Base-by-base conservation (phyloP, 1,140 invertebrate genomes). In the Zaprionus taronus region DNA sequence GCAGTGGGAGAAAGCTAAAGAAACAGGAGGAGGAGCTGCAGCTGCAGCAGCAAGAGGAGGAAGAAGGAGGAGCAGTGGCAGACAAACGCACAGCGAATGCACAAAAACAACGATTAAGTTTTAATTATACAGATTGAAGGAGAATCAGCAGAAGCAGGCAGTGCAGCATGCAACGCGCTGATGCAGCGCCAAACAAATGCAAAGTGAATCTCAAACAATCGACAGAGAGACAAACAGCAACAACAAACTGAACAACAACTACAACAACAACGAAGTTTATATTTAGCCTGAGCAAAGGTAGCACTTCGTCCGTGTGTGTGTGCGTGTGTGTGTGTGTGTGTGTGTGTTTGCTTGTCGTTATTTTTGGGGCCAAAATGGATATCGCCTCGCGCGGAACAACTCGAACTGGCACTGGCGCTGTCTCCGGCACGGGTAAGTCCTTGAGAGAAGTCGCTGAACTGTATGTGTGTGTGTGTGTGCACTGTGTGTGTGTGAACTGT, bases 311-410 rank as follows among this genome's bases (percentile, higher is more conserved):
- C 66, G 44, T 58, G 56, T 53, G 60, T 65, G 74, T 70, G 34
- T 51, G 71, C 38, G 47, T 56, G 81, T 60, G 76, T 74, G 69
- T 71, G 70, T 75, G 76, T 70, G 76, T 74, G 67, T 63, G 71
- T 74, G 72, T 83, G 71, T 65, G 80, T 51, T 62, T 83, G 70
- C 58, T 63, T 63, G 63, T 69, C 41, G 20, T 76, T 85, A 72
- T 81, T 81, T 81, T 77, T 73, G 66, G 61, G 62, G 24, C 56
- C 73, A 91, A 91, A 91, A 91, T 91, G 83, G 89, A 86, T 83
- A 87, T 91, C 80, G 84, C 75, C 58, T 67, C 84, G 75, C 77
- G 85, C 69, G 74, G 84, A 44, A 44, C 70, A 61, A 44, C 77
- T 58, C 47, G 76, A 57, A 12, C 51, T 44, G 55, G 41, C 51